phyloP scores from a whole-genome alignment of 2,888 invertebrate genomes.

The Patella caerulea region DNA sequence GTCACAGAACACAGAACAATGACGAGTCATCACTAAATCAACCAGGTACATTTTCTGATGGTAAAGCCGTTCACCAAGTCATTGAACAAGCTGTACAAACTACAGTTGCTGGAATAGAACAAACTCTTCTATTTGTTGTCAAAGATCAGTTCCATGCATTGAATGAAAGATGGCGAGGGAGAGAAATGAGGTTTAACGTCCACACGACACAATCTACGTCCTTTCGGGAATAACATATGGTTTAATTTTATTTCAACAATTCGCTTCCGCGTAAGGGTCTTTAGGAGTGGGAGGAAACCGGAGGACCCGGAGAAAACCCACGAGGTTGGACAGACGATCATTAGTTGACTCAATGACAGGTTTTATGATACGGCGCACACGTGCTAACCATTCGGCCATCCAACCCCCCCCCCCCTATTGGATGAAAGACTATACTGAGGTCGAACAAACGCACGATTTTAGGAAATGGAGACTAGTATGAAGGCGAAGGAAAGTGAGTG shows the following conservation, averaged over 20 bases:
- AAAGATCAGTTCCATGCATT: not conserved
- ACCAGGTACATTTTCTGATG: not conserved
- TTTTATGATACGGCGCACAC: no score
- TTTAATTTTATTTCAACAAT: no score
- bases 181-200: no score
- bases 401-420: no score
- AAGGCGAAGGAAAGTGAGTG: not conserved
- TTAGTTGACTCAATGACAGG: no score
- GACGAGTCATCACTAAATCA: not conserved
- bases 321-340: no score
- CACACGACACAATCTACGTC: no score
- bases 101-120: not conserved
- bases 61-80: not conserved
- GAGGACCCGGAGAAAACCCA: no score
- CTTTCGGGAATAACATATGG: no score
- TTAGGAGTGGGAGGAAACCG: no score
- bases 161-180: not conserved
- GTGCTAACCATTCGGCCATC: no score
- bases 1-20: not conserved
- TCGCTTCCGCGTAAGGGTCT: no score
- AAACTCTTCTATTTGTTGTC: not conserved
- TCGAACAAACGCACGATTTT: not conserved
- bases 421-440: not conserved
- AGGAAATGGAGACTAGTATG: not conserved
- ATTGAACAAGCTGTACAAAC: not conserved